Evolutionary conservation across 2,888 invertebrate genomes (phyloP), one percentile per base, ranked within the genome.

Genomic region (Belgica antarctica): DNA sequence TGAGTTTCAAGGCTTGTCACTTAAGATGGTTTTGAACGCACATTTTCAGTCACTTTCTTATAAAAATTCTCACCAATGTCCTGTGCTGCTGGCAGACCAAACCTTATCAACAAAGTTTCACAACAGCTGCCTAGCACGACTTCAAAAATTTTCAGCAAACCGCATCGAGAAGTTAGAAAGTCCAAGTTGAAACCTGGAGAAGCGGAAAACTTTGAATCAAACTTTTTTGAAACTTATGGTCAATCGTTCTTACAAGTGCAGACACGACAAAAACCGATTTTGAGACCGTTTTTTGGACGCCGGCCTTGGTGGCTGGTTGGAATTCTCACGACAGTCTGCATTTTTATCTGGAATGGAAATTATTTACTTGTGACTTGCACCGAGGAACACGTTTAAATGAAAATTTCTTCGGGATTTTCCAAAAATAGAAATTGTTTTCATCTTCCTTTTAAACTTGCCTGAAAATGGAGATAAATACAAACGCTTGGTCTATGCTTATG

Each of bases 51-150:
- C n/a, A n/a, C n/a, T n/a, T n/a, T n/a, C n/a, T n/a, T n/a, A n/a
- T n/a, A n/a, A n/a, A n/a, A n/a, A n/a, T n/a, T n/a, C n/a, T n/a
- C n/a, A 5, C 93, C 93, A 25, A 63, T 63, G 10, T 63, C 63
- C 72, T 85, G 82, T 0, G 90, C 88, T 75, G 89, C 88, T 1
- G 86, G 83, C 70, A 89, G 79, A 0, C 93, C 93, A 75, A 89
- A 93, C 75, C 89, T 88, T 63, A 93, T 84, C 7, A 92, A 82
- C 70, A 94, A 80, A 70, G 89, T 89, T 78, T 93, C 92, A 75
- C 92, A 92, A 63, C 93, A 81, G n/a, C 87, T 87, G 27, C 92
- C 91, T 73, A 93, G 78, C 75, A 90, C 81, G 74, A 90, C 83
- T 84, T 93, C 89, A 72, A 85, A 81, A 1, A 92, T 76, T 81